Base-by-base conservation (phyloP, 2,888 invertebrate species). In the Drosophila kokeensis region DNA sequence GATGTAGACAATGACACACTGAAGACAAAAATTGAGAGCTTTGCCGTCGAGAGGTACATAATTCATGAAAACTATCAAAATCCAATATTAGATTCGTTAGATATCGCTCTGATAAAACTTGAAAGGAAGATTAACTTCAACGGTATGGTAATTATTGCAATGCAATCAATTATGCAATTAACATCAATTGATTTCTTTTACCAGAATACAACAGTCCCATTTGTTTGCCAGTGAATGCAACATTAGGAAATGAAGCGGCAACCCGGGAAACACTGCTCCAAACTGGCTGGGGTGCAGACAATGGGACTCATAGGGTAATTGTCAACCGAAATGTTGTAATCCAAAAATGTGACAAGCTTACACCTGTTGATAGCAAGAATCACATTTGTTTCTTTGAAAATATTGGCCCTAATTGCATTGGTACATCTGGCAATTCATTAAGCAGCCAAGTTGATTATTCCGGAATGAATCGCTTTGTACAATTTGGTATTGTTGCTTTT, bases 81-180 rank as follows among this genome's bases (percentile, higher is more conserved):
- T 10, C 27, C 10, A 4, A 1, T 0, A 4, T 5, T 0, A 15
- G 4, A 13, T 52, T 4, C 21, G 10, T 4, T 67, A 50, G 71
- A 71, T 59, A 67, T 73, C 21, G 73, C 71, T 24, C 54, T 71
- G 6, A 0, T 73, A 1, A 53, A 73, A 32, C 58, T 71, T 2
- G 30, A 40, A n/a, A 40, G 45, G 24, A 58, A 61, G 13, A 67
- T 67, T 3, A 53, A 52, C 0, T 45, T 73, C 27, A 61, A 59
- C 21, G 66, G 71, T 71, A 11, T 53, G 15, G 1, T 24, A 36
- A 11, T 24, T 15, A 53, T 8, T 34, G 4, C 10, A 34, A 15
- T 15, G 8, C 4, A 13, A 13, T 30, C 30, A 24, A 24, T 24
- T 34, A 24, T 18, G 10, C 32, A 53, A 24, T 24, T 7, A 7